Conservation (phyloP, 2,888 invertebrate species). For the Drosophila borealis region DNA sequence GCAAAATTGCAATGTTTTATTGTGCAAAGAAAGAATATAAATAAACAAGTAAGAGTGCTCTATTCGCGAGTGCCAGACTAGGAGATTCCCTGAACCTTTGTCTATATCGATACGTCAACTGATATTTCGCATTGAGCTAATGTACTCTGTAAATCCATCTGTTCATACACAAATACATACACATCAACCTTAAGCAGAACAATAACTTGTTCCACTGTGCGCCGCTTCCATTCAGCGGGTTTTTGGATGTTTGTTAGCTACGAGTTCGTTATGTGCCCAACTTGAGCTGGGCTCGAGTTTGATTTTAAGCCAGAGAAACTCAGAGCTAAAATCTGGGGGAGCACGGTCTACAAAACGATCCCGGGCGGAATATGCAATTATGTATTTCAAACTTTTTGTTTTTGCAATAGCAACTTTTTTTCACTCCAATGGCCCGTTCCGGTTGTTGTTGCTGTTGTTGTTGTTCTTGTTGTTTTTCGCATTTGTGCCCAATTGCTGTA, state of each 20-base stretch:
- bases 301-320: conserved; percentile 31
- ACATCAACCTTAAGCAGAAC: no score
- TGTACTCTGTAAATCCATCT: neutral
- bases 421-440: conserved; percentile 21
- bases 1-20: no score
- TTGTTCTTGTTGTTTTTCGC: conserved; percentile 40
- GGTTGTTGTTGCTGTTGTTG: conserved; percentile 25
- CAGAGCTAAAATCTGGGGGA: conserved; percentile 20
- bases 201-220: conserved; percentile 52
- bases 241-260: conserved; percentile 73
- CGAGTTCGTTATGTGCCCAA: conserved; percentile 54
- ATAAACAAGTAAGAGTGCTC: no score
- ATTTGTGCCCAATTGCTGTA: conserved; percentile 81
- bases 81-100: no score
- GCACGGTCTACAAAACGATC: conserved; percentile 42
- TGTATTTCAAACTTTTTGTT: conserved; percentile 81
- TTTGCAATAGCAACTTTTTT: conserved; percentile 65
- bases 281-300: conserved; percentile 45
- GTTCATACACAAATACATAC: no score
- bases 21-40: no score
- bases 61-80: no score
- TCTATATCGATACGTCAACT: no score
- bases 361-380: conserved; percentile 77
- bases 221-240: conserved; percentile 63
- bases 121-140: neutral